phyloP scores from a whole-genome alignment of 2,888 invertebrate species.

The Gasteruption jaculator region DNA sequence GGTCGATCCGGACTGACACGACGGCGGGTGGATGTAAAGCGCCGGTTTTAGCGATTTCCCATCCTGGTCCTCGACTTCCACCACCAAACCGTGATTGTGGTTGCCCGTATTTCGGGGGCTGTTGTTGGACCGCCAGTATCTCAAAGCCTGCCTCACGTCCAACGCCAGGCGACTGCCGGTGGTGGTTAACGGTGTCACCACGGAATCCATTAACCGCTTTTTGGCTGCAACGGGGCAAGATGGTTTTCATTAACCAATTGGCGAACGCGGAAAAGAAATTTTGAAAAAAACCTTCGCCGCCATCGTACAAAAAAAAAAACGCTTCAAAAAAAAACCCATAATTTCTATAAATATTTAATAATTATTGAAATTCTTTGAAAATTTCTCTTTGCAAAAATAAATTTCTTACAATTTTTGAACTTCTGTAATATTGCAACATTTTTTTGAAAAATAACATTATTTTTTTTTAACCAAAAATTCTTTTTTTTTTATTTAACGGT shows the following conservation, averaged over 20 bases:
- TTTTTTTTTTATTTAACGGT: too few relatives aligned
- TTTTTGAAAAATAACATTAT: too few relatives aligned
- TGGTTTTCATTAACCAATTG: neutral
- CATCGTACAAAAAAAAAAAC: conserved; percentile 7
- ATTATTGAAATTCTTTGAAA: too few relatives aligned
- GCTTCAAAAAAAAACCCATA: conserved; percentile 1
- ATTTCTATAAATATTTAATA: too few relatives aligned
- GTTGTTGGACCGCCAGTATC: conserved; percentile 38
- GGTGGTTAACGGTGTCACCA: conserved; percentile 39
- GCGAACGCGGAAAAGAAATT: neutral
- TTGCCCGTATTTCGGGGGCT: conserved; percentile 21
- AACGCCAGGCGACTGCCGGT: conserved; percentile 41
- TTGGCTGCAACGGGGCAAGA: conserved; percentile 38
- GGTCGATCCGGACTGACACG: conserved; percentile 34
- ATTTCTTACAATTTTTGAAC: too few relatives aligned
- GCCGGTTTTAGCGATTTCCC: conserved; percentile 54
- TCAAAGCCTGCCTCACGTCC: conserved; percentile 41
- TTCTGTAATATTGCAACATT: too few relatives aligned
- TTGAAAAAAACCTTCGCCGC: too few relatives aligned
- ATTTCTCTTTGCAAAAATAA: neutral
- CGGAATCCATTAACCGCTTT: conserved; percentile 46
- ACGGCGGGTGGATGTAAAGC: conserved; percentile 52
- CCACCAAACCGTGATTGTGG: conserved; percentile 53
- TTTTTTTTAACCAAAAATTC: neutral
- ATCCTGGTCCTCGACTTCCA: conserved; percentile 62